Percentiles rank a stretch among this genome's conserved stretches.
Conservation (phyloP, 1,140 invertebrate genomes). For the Rhopalosiphum padi region DNA sequence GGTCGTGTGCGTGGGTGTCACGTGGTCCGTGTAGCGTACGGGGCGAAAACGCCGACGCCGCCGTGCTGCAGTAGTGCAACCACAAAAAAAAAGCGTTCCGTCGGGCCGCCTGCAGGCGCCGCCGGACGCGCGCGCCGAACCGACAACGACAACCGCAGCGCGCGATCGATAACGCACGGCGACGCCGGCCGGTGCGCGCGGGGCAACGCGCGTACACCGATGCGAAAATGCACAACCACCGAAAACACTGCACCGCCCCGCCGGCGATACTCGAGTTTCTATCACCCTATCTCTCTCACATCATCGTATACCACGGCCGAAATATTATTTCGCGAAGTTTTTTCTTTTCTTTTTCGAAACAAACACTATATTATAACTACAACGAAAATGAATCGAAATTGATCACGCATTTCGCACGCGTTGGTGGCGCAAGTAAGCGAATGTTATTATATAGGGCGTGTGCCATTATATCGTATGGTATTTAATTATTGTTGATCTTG, state of each 20-base stretch:
- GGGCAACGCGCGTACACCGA: not conserved
- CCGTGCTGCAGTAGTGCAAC: constrained; percentile 33
- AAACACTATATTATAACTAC: no score
- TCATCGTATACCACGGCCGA: not conserved
- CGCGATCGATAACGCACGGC: constrained; percentile 45
- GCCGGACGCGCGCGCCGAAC: not conserved
- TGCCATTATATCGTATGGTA: no score
- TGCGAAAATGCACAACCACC: not conserved
- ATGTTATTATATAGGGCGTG: not conserved
- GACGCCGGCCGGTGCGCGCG: not conserved
- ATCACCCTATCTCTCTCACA: not conserved
- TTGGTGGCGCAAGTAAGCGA: not conserved
- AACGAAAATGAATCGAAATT: not conserved
- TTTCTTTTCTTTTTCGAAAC: no score
- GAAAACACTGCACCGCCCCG: not conserved
- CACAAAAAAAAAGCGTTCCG: not conserved
- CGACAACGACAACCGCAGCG: constrained; percentile 32
- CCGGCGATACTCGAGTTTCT: not conserved
- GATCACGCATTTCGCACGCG: not conserved
- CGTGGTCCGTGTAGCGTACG: not conserved
- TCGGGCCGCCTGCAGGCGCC: not conserved
- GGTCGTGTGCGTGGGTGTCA: not conserved
- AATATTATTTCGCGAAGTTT: not conserved
- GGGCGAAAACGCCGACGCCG: not conserved
- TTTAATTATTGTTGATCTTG: not conserved